A percentile compares a stretch with the other conserved stretches of the same genome.
Evolutionary conservation across 2,888 invertebrate genomes (phyloP).

Genomic region (Cerastis leucographa): DNA sequence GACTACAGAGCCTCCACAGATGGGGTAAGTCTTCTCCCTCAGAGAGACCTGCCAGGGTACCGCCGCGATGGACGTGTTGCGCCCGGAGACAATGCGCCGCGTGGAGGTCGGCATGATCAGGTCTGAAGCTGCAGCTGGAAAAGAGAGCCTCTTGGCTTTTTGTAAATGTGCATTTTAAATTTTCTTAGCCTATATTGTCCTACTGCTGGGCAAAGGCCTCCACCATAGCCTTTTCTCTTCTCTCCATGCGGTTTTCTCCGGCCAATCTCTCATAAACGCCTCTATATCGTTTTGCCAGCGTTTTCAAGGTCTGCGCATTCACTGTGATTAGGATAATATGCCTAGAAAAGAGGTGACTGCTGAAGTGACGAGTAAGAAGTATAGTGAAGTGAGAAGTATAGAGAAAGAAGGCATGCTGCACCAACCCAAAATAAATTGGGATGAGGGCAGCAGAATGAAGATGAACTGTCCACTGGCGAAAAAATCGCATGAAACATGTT

Average conservation of each 20-base stretch:
- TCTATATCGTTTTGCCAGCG: no score
- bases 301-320: no score
- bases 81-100: constrained; percentile 88
- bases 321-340: not conserved
- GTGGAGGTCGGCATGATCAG: constrained; percentile 72
- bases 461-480: not conserved
- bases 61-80: constrained; percentile 87
- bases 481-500: not conserved
- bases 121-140: constrained; percentile 18
- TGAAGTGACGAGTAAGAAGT: not conserved
- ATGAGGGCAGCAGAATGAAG: not conserved
- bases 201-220: no score
- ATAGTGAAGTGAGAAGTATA: not conserved
- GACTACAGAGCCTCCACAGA: constrained; percentile 89
- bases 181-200: no score
- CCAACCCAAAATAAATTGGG: not conserved
- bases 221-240: no score
- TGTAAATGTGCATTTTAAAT: not conserved
- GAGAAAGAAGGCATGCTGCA: not conserved
- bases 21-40: constrained; percentile 84
- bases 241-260: no score
- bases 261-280: no score
- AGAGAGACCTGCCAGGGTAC: constrained; percentile 90
- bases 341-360: not conserved
- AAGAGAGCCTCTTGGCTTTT: not conserved